phyloP scores from a whole-genome alignment of 2,797 vertebrate species.

The Sciurus vulgaris region DNA sequence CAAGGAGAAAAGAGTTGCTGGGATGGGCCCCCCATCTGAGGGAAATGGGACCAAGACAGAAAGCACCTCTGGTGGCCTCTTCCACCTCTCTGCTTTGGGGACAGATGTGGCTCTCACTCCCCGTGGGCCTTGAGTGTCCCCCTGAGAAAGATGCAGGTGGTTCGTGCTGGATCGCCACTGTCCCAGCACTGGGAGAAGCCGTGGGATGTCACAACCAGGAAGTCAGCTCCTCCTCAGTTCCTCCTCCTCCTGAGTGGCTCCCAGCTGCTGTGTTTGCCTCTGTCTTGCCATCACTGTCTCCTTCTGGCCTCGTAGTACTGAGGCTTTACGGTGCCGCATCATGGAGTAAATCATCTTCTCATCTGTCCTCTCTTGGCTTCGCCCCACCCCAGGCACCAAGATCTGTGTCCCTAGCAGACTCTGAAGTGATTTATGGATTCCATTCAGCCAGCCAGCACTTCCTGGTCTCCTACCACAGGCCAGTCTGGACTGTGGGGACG shows the following conservation, averaged over 20 bases:
- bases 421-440: neutral
- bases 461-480: neutral
- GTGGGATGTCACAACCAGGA: rapidly evolving
- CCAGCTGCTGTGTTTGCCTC: neutral
- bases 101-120: rapidly evolving
- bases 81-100: neutral
- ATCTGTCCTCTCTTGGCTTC: rapidly evolving
- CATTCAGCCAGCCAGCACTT: neutral
- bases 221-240: rapidly evolving
- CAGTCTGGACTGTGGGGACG: neutral
- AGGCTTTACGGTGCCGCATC: neutral
- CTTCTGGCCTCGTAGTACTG: neutral
- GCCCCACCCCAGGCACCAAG: neutral
- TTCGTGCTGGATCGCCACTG: neutral
- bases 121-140: rapidly evolving
- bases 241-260: rapidly evolving
- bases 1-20: neutral
- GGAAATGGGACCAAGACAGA: neutral
- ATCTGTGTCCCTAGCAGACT: neutral
- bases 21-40: neutral
- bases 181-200: neutral
- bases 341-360: neutral
- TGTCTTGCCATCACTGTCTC: neutral
- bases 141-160: neutral
- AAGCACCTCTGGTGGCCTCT: too few relatives aligned